Percentiles rank a stretch among this genome's conserved stretches.
Conservation (phyloP, 2,888 invertebrate genomes). For the Xanthorhoe spadicearia region DNA sequence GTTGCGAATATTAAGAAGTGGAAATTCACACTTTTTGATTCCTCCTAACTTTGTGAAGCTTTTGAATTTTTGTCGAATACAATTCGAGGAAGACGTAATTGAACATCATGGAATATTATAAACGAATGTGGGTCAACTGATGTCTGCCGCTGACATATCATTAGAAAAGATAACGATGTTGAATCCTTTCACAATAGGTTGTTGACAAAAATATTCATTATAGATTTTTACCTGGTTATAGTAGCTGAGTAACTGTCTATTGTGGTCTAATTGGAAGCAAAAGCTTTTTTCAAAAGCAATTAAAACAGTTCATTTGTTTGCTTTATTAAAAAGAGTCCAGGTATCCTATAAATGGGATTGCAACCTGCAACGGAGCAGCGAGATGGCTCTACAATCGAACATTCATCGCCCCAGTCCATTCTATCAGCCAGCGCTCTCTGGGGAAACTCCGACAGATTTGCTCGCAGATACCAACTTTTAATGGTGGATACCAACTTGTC, state of each 20-base stretch:
- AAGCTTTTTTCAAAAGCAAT: too few species aligned
- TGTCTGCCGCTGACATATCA: slow-evolving; percentile 1
- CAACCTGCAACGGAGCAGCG: slow-evolving; percentile 10
- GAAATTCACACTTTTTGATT: slow-evolving; percentile 34
- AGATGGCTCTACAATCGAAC: slow-evolving; percentile 20
- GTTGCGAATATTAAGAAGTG: slow-evolving; percentile 39
- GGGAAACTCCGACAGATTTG: slow-evolving; percentile 24
- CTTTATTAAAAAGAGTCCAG: neutral
- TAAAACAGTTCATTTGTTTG: too few species aligned
- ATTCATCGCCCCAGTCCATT: slow-evolving; percentile 27
- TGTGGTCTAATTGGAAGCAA: too few species aligned
- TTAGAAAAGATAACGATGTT: neutral
- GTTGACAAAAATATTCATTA: too few species aligned
- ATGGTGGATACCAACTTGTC: slow-evolving; percentile 21
- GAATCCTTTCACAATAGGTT: neutral
- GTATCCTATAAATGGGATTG: slow-evolving; percentile 10
- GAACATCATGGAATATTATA: neutral
- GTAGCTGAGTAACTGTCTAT: too few species aligned
- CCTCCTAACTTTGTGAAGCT: neutral
- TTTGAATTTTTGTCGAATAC: slow-evolving; percentile 5
- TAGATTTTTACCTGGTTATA: too few species aligned
- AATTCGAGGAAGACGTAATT: slow-evolving; percentile 2
- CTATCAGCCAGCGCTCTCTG: slow-evolving; percentile 22
- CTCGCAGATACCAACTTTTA: slow-evolving; percentile 29
- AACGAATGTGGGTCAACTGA: neutral